These are phyloP conservation scores for Herpetotheres cachinnans DNA, from an alignment of 2,113 vertebrate genomes.

Conservation along the genomic window DNA sequence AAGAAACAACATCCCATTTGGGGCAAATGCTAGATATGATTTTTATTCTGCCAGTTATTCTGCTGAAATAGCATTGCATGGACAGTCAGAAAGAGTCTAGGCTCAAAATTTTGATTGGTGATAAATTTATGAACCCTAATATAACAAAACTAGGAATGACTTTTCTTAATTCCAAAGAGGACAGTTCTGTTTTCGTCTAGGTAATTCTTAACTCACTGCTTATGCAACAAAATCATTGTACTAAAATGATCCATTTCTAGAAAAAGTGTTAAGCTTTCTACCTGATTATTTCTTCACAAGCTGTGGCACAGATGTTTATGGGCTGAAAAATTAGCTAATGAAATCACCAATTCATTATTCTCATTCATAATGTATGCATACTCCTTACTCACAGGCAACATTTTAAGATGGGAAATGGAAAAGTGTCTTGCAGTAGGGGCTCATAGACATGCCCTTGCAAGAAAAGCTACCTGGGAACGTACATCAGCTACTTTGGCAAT, in stretches of 20 bases:
- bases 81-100: slow-evolving; percentile 17
- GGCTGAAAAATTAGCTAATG: background rate
- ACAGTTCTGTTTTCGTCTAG: background rate
- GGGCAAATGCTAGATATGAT: background rate
- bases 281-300: background rate
- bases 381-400: background rate
- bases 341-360: slow-evolving; percentile 5
- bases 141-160: background rate
- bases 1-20: slow-evolving; percentile 48
- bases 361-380: background rate
- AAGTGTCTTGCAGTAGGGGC: background rate
- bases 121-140: background rate
- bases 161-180: background rate
- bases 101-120: background rate
- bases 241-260: background rate
- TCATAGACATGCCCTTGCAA: background rate
- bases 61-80: slow-evolving; percentile 56
- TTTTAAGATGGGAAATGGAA: background rate
- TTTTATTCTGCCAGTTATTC: slow-evolving; percentile 53
- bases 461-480: background rate
- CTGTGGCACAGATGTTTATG: background rate
- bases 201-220: background rate
- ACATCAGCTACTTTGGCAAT: background rate
- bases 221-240: background rate
- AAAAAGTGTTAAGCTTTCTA: background rate